These are phyloP conservation scores for Muricea muricata DNA, from an alignment of 92 coral and sea anemone genomes.

Conservation along the genomic window DNA sequence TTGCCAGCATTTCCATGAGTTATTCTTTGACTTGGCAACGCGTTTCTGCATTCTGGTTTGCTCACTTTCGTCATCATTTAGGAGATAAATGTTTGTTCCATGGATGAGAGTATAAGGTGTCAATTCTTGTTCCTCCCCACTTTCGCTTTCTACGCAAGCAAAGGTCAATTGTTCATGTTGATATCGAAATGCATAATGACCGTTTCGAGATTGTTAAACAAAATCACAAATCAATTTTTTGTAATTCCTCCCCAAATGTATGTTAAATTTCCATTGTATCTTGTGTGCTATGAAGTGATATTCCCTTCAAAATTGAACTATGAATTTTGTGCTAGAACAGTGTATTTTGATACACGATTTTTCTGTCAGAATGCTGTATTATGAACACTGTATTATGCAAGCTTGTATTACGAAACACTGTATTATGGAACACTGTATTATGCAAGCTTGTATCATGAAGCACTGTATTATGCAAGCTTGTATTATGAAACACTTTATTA, in stretches of 20 bases:
- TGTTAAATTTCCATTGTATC: slow-evolving; percentile 47
- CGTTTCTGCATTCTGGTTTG: slow-evolving; percentile 24
- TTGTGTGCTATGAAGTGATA: slow-evolving; percentile 9
- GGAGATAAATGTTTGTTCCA: slow-evolving; percentile 62
- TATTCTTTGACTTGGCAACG: neutral
- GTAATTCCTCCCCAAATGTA: slow-evolving; percentile 61
- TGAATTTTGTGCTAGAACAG: no score
- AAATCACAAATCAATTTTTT: slow-evolving; percentile 51
- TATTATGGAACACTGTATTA: no score
- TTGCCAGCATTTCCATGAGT: slow-evolving; percentile 21
- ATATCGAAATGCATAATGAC: slow-evolving; percentile 55
- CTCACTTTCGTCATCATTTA: slow-evolving; percentile 64
- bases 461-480: no score
- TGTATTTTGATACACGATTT: no score
- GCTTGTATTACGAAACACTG: no score
- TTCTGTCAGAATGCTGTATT: no score
- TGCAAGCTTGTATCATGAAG: no score
- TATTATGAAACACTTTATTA: no score
- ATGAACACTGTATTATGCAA: no score
- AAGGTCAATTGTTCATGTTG: slow-evolving; percentile 63
- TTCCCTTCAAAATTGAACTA: no score
- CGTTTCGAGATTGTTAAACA: slow-evolving; percentile 45
- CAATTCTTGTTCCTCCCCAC: slow-evolving; percentile 50
- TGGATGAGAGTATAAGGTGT: slow-evolving; percentile 70
- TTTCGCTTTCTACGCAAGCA: slow-evolving; percentile 64